Base-by-base conservation (phyloP, 2,113 vertebrate species). In the Macheiramphus alcinus region DNA sequence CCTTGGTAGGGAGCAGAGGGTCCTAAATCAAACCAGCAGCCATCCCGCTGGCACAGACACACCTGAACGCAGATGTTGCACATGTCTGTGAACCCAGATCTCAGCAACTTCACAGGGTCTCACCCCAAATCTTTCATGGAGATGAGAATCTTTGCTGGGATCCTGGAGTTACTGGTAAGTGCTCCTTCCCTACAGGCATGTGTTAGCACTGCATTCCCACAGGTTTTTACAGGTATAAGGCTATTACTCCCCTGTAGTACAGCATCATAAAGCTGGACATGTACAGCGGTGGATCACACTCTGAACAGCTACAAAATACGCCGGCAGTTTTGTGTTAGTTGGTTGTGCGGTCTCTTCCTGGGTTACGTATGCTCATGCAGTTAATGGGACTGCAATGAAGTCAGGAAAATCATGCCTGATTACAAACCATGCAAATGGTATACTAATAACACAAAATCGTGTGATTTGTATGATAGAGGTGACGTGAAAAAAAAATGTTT, bases 241-340 rank as follows among this genome's bases (percentile, higher is more conserved):
- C 27, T 38, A 11, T 38, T 58, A 20, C 2, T 70, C 9, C 11
- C 10, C 29, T 42, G 14, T 5, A 67, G 18, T 29, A n/a, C 7
- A 66, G 25, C 13, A 34, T 56, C 53, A 58, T 45, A 76, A 76
- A 62, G 5, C 45, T 73, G 40, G 45, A 26, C 25, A 45, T 58
- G 29, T 61, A 22, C 21, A 45, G 22, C 18, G 65, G 11, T 18
- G 19, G 11, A 15, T 26, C 17, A 32, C 13, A 38, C 15, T 19
- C 43, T n/a, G 42, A 86, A 66, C 21, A 74, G 36, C 38, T 88
- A 52, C 38, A 56, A 59, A 85, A 75, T 5, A 25, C 7, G 7
- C 4, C 0, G 0, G 13, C 8, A 16, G 3, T 50, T 87, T 67
- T 82, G 13, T 45, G 13, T n/a, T 47, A 63, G 23, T 13, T 67